phyloP scores from a whole-genome alignment of 2,888 invertebrate species.

The Sarcophaga subvicina region DNA sequence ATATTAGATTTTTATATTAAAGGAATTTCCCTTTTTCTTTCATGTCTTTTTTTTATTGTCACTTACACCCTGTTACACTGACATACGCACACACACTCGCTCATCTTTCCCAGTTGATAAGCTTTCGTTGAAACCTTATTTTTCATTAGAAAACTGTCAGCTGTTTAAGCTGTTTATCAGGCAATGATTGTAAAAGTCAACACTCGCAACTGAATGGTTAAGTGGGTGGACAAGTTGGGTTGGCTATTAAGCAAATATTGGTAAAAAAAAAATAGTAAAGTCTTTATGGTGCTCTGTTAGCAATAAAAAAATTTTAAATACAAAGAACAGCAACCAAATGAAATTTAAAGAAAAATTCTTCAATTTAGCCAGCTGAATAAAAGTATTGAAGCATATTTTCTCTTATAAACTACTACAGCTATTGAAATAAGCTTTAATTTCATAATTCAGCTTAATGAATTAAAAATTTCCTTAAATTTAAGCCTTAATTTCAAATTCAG shows the following conservation, averaged over 20 bases:
- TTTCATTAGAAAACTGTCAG: slow-evolving; percentile 48
- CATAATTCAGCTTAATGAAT: background rate
- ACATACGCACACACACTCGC: background rate
- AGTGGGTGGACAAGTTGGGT: slow-evolving; percentile 7
- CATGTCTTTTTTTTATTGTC: slow-evolving; percentile 8
- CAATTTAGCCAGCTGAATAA: background rate
- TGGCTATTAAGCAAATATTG: background rate
- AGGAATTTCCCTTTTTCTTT: slow-evolving; percentile 10
- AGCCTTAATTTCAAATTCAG: background rate
- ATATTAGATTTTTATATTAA: slow-evolving; percentile 59
- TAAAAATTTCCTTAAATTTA: background rate
- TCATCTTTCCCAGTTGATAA: background rate
- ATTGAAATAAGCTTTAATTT: background rate
- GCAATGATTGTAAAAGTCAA: slow-evolving; percentile 1
- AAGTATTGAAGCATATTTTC: background rate
- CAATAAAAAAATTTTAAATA: background rate
- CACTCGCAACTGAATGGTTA: background rate
- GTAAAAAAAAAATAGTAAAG: background rate
- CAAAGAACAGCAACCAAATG: background rate
- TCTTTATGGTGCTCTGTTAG: background rate
- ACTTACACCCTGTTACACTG: background rate
- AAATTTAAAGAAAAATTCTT: background rate
- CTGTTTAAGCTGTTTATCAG: slow-evolving; percentile 47
- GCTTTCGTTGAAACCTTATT: slow-evolving; percentile 5
- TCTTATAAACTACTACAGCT: background rate